These are phyloP conservation scores for Mesembrinibis cayennensis DNA, from an alignment of 2,113 vertebrate genomes.

Conservation along the genomic window DNA sequence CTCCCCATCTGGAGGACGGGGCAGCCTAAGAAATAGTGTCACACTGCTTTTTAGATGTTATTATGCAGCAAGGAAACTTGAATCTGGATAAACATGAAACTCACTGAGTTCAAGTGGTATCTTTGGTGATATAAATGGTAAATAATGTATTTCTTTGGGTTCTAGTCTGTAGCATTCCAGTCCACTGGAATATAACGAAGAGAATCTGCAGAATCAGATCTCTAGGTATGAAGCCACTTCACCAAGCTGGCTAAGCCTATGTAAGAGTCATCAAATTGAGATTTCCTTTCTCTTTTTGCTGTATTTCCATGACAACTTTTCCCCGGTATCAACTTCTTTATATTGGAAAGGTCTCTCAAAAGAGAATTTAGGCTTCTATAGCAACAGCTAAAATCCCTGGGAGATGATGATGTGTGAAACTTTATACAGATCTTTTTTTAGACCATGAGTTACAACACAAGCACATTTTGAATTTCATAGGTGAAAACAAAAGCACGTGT, in stretches of 20 bases:
- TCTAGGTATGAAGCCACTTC: background rate
- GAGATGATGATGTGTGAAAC: slow-evolving; percentile 36
- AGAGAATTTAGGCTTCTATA: slow-evolving; percentile 53
- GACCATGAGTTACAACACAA: background rate
- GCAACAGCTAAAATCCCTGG: slow-evolving; percentile 51
- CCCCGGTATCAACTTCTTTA: slow-evolving; percentile 8
- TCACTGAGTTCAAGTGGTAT: background rate
- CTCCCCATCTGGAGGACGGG: background rate
- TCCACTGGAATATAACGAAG: background rate
- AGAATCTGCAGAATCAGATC: background rate
- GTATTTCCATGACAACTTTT: slow-evolving; percentile 67
- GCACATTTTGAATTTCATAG: background rate
- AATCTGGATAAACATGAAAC: background rate
- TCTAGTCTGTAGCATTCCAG: background rate
- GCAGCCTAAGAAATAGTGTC: background rate
- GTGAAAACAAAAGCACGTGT: background rate
- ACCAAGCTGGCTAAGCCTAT: background rate
- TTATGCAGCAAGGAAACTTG: background rate
- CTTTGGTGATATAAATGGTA: background rate
- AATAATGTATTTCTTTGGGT: background rate
- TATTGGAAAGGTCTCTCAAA: slow-evolving; percentile 37
- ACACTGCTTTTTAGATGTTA: background rate
- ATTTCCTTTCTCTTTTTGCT: slow-evolving; percentile 27
- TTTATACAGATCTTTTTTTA: slow-evolving; percentile 29
- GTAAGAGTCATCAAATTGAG: background rate